phyloP scores from a whole-genome alignment of 2,797 vertebrate species.

The Cirrhinus molitorella region DNA sequence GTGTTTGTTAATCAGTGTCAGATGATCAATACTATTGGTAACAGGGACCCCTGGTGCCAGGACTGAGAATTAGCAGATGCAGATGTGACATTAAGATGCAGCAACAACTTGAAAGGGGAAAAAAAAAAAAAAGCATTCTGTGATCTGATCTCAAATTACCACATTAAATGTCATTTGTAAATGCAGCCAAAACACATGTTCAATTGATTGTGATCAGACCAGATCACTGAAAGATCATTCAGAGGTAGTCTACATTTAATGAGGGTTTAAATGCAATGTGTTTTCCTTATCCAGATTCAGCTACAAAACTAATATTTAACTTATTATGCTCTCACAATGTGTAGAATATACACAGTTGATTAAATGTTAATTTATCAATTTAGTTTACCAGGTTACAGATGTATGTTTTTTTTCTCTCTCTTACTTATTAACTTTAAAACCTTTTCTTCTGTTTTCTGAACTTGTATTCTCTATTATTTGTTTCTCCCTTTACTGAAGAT shows the following conservation, averaged over 20 bases:
- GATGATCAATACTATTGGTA: slow-evolving; percentile 8
- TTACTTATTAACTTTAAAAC: too few relatives aligned
- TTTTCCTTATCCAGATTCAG: background rate
- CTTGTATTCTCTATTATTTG: too few relatives aligned
- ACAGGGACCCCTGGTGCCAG: background rate
- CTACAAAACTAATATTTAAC: too few relatives aligned
- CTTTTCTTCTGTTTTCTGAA: too few relatives aligned
- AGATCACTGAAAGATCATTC: background rate
- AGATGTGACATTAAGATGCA: background rate
- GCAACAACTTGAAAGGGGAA: background rate
- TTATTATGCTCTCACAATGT: too few relatives aligned
- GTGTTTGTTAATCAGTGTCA: background rate
- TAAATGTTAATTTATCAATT: too few relatives aligned
- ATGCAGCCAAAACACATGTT: background rate
- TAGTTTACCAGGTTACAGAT: too few relatives aligned
- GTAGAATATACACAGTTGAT: too few relatives aligned
- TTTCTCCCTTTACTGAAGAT: too few relatives aligned
- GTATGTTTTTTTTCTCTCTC: too few relatives aligned
- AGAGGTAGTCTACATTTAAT: background rate
- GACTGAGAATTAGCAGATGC: slow-evolving; percentile 1
- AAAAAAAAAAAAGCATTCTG: background rate
- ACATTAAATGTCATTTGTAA: background rate
- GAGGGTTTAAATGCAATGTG: background rate
- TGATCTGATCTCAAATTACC: background rate
- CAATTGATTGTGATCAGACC: background rate